Evolutionary conservation across 2,113 vertebrate species (phyloP).

Genomic region (Glaucomys volans): DNA sequence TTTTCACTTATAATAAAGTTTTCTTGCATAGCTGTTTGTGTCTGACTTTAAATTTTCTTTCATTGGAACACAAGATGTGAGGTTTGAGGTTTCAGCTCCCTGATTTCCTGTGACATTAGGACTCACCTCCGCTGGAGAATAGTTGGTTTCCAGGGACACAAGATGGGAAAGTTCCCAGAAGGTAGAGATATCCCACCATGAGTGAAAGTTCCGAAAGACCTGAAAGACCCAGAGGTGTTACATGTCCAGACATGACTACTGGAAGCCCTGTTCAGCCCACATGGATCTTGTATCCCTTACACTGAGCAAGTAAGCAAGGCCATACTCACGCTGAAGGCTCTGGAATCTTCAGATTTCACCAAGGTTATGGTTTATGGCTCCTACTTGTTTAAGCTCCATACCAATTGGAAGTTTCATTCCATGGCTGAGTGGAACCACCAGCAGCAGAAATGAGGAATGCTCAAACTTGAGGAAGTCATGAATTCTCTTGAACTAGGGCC

Average conservation of each 20-base stretch:
- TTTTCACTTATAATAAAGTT: no score
- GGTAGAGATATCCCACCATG: conserved; percentile 49
- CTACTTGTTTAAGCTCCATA: background rate
- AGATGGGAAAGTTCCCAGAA: background rate
- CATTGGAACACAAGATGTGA: no score
- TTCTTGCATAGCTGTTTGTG: no score
- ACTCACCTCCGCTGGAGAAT: accelerated
- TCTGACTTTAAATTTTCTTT: no score
- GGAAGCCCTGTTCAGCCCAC: conserved; percentile 39
- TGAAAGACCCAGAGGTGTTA: conserved; percentile 58
- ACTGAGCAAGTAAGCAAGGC: conserved; percentile 55
- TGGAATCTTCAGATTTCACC: conserved; percentile 43
- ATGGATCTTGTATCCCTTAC: conserved; percentile 37
- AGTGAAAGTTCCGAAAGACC: conserved; percentile 52
- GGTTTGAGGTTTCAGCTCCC: no score
- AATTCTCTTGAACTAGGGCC: background rate
- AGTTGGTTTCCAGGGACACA: background rate
- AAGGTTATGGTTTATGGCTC: conserved; percentile 52
- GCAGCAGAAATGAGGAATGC: conserved; percentile 43
- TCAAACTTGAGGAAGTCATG: conserved; percentile 54
- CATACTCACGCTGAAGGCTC: conserved; percentile 58
- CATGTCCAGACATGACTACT: conserved; percentile 41
- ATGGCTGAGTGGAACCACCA: conserved; percentile 49
- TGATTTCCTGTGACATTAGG: no score
- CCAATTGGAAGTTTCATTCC: conserved; percentile 64